A percentile compares a stretch with the other conserved stretches of the same genome.
Conservation (phyloP, 2,888 invertebrate genomes). For the Conops quadrifasciatus region DNA sequence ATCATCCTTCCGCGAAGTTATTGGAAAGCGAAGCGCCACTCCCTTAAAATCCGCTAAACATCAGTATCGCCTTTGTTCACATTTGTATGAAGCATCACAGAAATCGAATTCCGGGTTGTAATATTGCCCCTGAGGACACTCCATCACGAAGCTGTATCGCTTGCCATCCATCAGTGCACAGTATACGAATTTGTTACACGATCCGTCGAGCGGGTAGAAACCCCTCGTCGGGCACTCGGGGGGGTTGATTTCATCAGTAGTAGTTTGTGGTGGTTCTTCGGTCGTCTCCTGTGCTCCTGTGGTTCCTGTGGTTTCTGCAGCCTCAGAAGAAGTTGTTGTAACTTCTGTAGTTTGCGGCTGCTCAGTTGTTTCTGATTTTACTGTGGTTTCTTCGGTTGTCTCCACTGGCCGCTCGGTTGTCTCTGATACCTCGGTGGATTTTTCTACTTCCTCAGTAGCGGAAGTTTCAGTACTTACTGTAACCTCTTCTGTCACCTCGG, state of each 20-base stretch:
- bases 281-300: constrained; percentile 14
- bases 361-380: constrained; percentile 26
- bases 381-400: constrained; percentile 5
- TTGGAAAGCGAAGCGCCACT: no score
- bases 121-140: constrained; percentile 49
- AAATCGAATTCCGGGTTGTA: constrained; percentile 45
- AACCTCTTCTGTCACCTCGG: constrained; percentile 23
- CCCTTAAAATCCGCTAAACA: no score
- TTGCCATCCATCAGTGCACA: constrained; percentile 41
- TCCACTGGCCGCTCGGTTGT: constrained; percentile 17
- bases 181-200: constrained; percentile 47
- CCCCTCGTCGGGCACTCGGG: constrained; percentile 49
- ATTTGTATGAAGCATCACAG: constrained; percentile 44
- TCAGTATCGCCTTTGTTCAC: constrained; percentile 34
- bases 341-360: constrained; percentile 10
- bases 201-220: constrained; percentile 44
- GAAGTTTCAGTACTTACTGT: constrained; percentile 18
- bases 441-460: constrained; percentile 11
- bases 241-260: constrained; percentile 29
- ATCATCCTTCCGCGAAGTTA: no score
- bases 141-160: constrained; percentile 15
- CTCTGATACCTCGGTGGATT: constrained; percentile 15
- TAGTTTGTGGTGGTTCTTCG: constrained; percentile 9
- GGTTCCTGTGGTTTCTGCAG: constrained; percentile 29
- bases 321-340: neutral